A percentile compares a stretch with the other conserved stretches of the same genome.
These are phyloP conservation scores for Oryzias celebensis DNA, from an alignment of 2,113 vertebrate species.

Conservation along the genomic window DNA sequence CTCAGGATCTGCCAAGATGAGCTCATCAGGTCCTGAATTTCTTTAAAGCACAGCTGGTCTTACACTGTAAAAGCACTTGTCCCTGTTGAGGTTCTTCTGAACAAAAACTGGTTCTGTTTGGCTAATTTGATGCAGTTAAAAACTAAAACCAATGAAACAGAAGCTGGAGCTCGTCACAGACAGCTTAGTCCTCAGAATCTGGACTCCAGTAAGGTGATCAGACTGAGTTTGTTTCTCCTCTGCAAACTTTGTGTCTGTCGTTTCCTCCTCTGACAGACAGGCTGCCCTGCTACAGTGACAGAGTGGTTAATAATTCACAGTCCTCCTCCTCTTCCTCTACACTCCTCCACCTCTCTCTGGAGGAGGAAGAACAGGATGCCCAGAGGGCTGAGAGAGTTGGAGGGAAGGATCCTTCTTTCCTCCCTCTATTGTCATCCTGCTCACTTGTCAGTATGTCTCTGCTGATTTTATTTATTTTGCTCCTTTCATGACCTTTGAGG, in stretches of 20 bases:
- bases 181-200: conserved; percentile 35
- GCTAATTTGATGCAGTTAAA: too few species aligned
- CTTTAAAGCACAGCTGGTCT: too few species aligned
- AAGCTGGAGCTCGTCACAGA: neutral
- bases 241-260: conserved; percentile 22
- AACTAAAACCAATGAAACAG: neutral
- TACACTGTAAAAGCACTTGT: too few species aligned
- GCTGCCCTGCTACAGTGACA: conserved; percentile 38
- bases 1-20: too few species aligned
- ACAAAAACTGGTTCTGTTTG: too few species aligned
- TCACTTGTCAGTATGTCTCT: neutral
- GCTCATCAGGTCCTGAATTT: too few species aligned
- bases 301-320: conserved; percentile 48
- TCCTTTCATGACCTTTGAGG: neutral
- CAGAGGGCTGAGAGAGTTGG: neutral
- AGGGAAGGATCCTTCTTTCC: conserved; percentile 8
- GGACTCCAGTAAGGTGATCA: conserved; percentile 44
- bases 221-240: conserved; percentile 24
- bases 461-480: neutral
- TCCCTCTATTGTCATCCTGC: neutral
- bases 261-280: conserved; percentile 41
- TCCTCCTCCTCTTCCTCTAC: conserved; percentile 11
- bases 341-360: conserved; percentile 7
- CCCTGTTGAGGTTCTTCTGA: too few species aligned
- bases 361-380: conserved; percentile 14